Evolutionary conservation across 2,797 vertebrate species (phyloP).

Genomic region (Hyperoplus immaculatus): DNA sequence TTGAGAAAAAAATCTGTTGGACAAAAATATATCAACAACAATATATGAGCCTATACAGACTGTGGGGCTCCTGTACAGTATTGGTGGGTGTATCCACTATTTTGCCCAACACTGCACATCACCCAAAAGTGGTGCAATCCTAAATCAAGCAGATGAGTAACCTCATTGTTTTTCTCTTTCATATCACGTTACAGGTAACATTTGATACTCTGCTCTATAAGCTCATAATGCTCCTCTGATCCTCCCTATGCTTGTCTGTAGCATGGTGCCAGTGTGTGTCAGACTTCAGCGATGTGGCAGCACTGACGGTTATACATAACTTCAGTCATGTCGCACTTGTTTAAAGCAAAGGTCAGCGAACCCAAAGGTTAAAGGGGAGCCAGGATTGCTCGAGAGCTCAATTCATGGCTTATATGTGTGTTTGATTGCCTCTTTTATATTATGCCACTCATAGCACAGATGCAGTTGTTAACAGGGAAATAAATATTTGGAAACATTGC

Average conservation of each 20-base stretch:
- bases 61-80: not conserved
- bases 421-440: slow-evolving; percentile 5
- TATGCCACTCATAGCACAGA: not conserved
- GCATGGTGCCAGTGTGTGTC: slow-evolving; percentile 19
- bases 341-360: slow-evolving; percentile 67
- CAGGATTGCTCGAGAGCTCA: not conserved
- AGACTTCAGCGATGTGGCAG: slow-evolving; percentile 11
- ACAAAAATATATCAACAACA: not conserved
- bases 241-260: slow-evolving; percentile 28
- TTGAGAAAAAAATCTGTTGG: not conserved
- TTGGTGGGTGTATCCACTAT: not conserved
- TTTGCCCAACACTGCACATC: not conserved
- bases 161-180: not conserved
- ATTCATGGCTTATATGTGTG: slow-evolving; percentile 1
- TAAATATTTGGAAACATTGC: slow-evolving; percentile 15
- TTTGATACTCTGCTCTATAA: slow-evolving; percentile 34
- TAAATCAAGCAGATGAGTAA: slow-evolving; percentile 12
- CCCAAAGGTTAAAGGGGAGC: slow-evolving; percentile 16
- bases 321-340: slow-evolving; percentile 47
- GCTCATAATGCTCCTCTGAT: slow-evolving; percentile 44
- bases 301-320: slow-evolving; percentile 5
- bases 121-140: not conserved
- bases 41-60: not conserved
- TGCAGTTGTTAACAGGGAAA: not conserved
- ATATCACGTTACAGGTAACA: slow-evolving; percentile 20